Base-by-base conservation (phyloP, 2,888 invertebrate species). In the Cantharis lateralis region DNA sequence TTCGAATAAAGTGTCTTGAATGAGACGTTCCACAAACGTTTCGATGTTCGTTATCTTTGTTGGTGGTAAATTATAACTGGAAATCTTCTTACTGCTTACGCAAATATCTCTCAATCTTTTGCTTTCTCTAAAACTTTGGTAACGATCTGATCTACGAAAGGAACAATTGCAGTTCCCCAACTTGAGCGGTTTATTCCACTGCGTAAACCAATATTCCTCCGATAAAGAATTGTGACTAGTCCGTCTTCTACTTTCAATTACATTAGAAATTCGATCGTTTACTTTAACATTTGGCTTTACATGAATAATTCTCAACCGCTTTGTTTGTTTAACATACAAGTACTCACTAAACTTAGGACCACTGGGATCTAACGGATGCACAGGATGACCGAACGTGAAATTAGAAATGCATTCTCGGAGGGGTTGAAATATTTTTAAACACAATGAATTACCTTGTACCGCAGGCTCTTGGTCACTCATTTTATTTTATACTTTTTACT, bases 131-230 rank as follows among this genome's bases (percentile, higher is more conserved):
- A 13, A 76, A 78, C 15, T 81, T 80, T 9, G 28, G 16, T 76
- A 75, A 74, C 87, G 82, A 76, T 87, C 82, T 3, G 88, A 88
- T 81, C 86, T 85, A 72, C 88, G 83, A 79, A 89, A 88, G 15
- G 89, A 88, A 81, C 89, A 88, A 80, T 85, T 87, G 82, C 88
- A 88, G 80, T 82, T 84, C 28, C 86, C 87, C 62, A 85, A 83
- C 82, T 86, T 86, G 16, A 88, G 83, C 20, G 89, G 88, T 78
- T 87, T 86, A 80, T 87, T 89, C 88, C 89, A 89, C 81, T 88
- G 86, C 15, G 87, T 88, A 82, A 89, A 89, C 89, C 89, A 89
- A 80, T 89, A 89, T 78, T 89, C 89, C 79, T 89, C 89, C 18
- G 88, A 84, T 62, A 88, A 80, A 4, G 87, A 86, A 78, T 84